Evolutionary conservation across 2,113 vertebrate species (phyloP).

Genomic region (Phaethornis superciliosus): DNA sequence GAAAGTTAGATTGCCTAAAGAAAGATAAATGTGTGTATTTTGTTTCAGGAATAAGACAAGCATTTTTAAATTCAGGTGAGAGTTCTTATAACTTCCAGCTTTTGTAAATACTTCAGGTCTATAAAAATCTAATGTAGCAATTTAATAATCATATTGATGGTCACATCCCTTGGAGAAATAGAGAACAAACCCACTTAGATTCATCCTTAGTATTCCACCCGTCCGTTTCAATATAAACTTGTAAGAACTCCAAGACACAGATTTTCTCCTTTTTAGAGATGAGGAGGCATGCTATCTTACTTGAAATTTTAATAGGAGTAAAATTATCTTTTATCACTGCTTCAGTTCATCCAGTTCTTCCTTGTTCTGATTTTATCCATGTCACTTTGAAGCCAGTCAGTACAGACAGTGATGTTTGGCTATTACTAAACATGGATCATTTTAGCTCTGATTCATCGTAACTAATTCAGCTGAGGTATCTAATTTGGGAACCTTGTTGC

Average conservation of each 20-base stretch:
- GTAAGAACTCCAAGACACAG: neutral
- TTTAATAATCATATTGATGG: constrained; percentile 76
- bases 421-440: constrained; percentile 3
- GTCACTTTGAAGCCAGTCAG: neutral
- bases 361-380: neutral
- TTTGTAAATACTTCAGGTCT: constrained; percentile 78
- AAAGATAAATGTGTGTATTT: neutral
- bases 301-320: neutral
- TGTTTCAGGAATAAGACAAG: constrained; percentile 1
- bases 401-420: neutral
- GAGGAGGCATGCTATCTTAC: neutral
- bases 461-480: constrained; percentile 32
- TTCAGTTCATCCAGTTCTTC: neutral
- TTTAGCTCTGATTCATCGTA: constrained; percentile 46
- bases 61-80: neutral
- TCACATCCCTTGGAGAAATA: constrained; percentile 72
- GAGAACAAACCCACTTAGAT: neutral
- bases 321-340: neutral
- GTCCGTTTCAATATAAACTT: neutral
- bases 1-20: constrained; percentile 80
- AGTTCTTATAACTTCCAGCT: constrained; percentile 75
- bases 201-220: neutral
- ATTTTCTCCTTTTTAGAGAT: neutral
- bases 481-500: constrained; percentile 49
- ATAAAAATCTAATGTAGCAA: constrained; percentile 75